Conservation (phyloP, 2,888 invertebrate species). For the Papilio demoleus region DNA sequence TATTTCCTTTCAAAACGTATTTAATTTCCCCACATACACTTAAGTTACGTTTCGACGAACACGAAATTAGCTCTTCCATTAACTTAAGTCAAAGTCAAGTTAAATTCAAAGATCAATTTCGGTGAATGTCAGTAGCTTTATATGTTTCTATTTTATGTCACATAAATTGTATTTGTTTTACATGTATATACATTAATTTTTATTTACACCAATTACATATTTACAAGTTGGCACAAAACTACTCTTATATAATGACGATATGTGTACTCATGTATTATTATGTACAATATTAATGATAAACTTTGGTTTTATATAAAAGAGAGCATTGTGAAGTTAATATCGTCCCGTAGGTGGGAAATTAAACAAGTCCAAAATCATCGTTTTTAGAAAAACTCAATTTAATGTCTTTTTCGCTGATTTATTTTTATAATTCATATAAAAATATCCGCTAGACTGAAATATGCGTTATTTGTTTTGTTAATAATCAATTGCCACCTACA, state of each 20-base stretch:
- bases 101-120: constrained; percentile 10
- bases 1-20: constrained; percentile 28
- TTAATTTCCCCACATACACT: constrained; percentile 24
- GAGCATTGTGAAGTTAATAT: neutral
- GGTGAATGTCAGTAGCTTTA: neutral
- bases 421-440: no score
- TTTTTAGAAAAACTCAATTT: no score
- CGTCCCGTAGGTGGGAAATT: no score
- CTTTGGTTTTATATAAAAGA: constrained; percentile 14
- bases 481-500: no score
- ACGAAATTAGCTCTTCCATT: neutral
- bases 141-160: no score
- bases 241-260: neutral
- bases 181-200: neutral
- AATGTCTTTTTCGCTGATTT: no score
- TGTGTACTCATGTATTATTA: neutral
- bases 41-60: constrained; percentile 8
- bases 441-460: no score
- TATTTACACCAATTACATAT: neutral
- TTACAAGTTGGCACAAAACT: constrained; percentile 23
- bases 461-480: no score
- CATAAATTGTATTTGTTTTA: neutral
- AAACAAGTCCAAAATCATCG: no score
- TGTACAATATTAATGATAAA: neutral
- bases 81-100: constrained; percentile 8